Percentiles rank a stretch among this genome's conserved stretches.
These are phyloP conservation scores for Bombus fervidus DNA, from an alignment of 1,140 invertebrate genomes.

Conservation along the genomic window DNA sequence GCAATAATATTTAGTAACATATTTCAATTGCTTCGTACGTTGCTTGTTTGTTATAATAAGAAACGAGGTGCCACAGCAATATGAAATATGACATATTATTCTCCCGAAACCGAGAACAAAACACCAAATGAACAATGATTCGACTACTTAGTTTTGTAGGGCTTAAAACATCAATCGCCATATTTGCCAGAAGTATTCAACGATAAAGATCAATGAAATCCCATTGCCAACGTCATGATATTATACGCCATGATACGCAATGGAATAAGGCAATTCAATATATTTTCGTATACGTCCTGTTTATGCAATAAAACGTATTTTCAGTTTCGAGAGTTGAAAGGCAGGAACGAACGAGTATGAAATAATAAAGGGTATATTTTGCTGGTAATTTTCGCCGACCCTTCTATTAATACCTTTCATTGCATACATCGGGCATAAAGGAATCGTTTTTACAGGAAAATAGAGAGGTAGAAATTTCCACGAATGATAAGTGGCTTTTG, in stretches of 20 bases:
- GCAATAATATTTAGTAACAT: too few relatives aligned
- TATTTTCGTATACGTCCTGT: neutral
- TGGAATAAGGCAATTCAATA: constrained; percentile 2
- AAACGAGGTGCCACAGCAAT: too few relatives aligned
- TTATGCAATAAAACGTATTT: constrained; percentile 9
- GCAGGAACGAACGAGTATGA: too few relatives aligned
- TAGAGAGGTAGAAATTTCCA: constrained; percentile 12
- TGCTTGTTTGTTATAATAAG: too few relatives aligned
- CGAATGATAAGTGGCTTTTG: constrained; percentile 28
- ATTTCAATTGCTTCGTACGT: too few relatives aligned
- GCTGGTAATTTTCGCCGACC: neutral
- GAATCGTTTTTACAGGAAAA: constrained; percentile 6
- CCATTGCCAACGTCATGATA: neutral
- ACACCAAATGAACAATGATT: neutral
- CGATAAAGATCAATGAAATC: neutral
- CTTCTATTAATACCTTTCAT: constrained; percentile 9
- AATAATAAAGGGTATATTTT: constrained; percentile 5
- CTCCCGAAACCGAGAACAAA: neutral
- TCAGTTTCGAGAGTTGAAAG: neutral
- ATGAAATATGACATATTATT: neutral
- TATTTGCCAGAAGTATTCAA: neutral
- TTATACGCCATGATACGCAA: neutral
- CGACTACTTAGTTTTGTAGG: neutral
- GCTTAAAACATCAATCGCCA: neutral
- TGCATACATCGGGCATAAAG: constrained; percentile 3